These are phyloP conservation scores for Halichoeres trimaculatus DNA, from an alignment of 2,113 vertebrate species.

Conservation along the genomic window DNA sequence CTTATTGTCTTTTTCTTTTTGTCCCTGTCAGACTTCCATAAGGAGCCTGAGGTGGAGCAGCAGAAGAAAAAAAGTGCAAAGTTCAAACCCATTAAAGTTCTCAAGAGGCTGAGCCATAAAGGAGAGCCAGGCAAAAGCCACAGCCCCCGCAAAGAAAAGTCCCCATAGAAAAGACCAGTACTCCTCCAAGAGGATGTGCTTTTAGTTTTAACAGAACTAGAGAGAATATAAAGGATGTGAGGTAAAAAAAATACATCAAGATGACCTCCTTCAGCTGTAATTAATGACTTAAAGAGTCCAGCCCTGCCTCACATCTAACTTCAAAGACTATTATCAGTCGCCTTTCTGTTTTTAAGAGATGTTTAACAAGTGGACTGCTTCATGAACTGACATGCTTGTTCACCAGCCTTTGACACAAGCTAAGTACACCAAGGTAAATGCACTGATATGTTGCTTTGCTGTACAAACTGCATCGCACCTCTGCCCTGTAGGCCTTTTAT, in stretches of 20 bases:
- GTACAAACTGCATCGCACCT: neutral
- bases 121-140: conserved; percentile 88
- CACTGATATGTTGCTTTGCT: conserved; percentile 32
- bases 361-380: conserved; percentile 34
- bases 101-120: conserved; percentile 90
- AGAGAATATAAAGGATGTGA: neutral
- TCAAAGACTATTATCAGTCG: conserved; percentile 41
- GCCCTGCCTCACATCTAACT: conserved; percentile 6
- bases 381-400: conserved; percentile 31
- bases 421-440: conserved; percentile 5
- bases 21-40: conserved; percentile 89
- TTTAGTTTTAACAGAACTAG: conserved; percentile 36
- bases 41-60: conserved; percentile 81
- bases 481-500: conserved; percentile 1
- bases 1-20: neutral
- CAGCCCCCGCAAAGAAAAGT: conserved; percentile 88
- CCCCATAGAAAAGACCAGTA: neutral
- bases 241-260: neutral
- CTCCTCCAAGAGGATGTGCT: conserved; percentile 17
- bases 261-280: neutral
- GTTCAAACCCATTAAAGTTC: conserved; percentile 95
- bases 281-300: conserved; percentile 11
- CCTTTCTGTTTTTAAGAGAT: conserved; percentile 42
- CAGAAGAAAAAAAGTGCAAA: conserved; percentile 92
- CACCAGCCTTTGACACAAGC: conserved; percentile 18